phyloP scores from a whole-genome alignment of 2,113 vertebrate genomes.

The Zapornia atra region DNA sequence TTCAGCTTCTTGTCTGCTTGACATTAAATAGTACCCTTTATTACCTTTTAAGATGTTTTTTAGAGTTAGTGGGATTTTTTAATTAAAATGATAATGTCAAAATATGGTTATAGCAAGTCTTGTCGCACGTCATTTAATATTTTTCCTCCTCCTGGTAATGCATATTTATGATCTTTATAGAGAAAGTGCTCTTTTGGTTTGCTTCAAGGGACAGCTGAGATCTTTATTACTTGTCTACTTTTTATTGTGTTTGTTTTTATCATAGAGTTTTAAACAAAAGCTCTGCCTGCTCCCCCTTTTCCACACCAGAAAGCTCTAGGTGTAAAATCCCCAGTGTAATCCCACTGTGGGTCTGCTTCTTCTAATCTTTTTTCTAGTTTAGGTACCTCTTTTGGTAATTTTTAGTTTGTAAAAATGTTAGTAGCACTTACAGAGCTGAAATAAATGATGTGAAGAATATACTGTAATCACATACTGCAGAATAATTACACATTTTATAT shows the following conservation, averaged over 20 bases:
- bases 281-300: background rate
- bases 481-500: slow-evolving; percentile 57
- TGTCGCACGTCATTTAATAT: background rate
- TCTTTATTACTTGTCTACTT: background rate
- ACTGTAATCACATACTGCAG: slow-evolving; percentile 17
- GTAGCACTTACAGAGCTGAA: background rate
- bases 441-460: background rate
- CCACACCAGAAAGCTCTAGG: background rate
- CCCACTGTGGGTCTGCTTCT: background rate
- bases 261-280: background rate
- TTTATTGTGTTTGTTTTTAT: background rate
- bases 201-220: background rate
- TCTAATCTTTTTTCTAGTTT: background rate
- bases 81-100: slow-evolving; percentile 27
- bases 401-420: background rate
- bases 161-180: background rate
- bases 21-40: background rate
- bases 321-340: background rate
- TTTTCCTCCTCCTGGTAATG: background rate
- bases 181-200: background rate
- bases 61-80: background rate
- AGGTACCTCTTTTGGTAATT: background rate
- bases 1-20: background rate
- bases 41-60: background rate
- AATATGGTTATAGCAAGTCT: background rate